These are phyloP conservation scores for Drosophila lutescens DNA, from an alignment of 2,888 invertebrate species.

Conservation along the genomic window DNA sequence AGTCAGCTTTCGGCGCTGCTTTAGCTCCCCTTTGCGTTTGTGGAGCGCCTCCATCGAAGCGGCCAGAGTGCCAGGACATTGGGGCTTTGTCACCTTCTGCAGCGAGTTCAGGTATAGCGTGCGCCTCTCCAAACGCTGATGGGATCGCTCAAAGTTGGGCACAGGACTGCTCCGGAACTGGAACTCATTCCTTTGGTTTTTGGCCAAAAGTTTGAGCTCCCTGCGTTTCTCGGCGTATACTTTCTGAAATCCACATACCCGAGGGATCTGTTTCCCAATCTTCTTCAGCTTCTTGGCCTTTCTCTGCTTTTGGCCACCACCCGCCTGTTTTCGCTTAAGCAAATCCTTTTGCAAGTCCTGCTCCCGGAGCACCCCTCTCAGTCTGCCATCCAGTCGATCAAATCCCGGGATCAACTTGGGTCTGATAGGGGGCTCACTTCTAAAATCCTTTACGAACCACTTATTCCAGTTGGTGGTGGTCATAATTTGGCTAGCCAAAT, in stretches of 20 bases:
- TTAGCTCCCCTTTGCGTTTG: constrained; percentile 17
- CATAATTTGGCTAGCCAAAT: constrained; percentile 36
- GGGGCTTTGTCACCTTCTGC: constrained; percentile 44
- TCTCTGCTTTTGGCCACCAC: constrained; percentile 17
- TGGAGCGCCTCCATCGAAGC: constrained; percentile 32
- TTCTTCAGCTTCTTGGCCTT: neutral
- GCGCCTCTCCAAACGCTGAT: constrained; percentile 35
- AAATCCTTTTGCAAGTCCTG: constrained; percentile 6
- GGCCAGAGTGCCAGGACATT: constrained; percentile 50
- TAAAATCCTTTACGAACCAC: neutral
- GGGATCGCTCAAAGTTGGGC: constrained; percentile 52
- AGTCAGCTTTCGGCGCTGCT: neutral
- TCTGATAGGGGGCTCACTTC: neutral
- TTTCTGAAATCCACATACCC: constrained; percentile 16
- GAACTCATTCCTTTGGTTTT: neutral
- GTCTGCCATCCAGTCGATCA: constrained; percentile 20
- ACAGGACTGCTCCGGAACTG: constrained; percentile 48
- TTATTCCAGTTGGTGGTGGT: constrained; percentile 32
- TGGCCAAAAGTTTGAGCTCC: neutral
- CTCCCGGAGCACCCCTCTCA: constrained; percentile 47
- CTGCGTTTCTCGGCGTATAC: constrained; percentile 36
- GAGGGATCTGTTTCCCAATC: constrained; percentile 3
- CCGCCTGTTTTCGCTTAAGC: constrained; percentile 57
- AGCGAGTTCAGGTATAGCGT: constrained; percentile 13
- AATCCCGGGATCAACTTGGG: constrained; percentile 10